A percentile compares a stretch with the other conserved stretches of the same genome.
Conservation (phyloP, 2,888 invertebrate species). For the Rapana venosa region DNA sequence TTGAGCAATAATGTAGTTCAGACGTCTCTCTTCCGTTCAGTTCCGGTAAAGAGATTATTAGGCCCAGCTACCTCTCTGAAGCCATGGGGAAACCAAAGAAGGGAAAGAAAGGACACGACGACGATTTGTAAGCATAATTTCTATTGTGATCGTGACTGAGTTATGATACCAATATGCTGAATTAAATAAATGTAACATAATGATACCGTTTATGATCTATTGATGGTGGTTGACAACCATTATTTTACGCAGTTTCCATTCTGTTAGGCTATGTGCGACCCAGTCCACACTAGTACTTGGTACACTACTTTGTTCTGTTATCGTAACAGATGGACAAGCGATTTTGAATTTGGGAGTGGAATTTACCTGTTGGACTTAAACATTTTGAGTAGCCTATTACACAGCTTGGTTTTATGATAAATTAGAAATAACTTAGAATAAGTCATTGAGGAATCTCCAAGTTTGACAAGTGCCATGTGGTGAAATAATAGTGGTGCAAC, state of each 20-base stretch:
- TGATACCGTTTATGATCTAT: not conserved
- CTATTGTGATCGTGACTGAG: conserved; percentile 48
- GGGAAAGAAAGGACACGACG: conserved; percentile 65
- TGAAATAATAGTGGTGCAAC: too few relatives aligned
- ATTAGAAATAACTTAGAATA: not conserved
- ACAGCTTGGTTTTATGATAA: not conserved
- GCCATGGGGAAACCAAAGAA: conserved; percentile 75
- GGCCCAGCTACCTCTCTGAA: not conserved
- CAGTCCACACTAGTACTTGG: not conserved
- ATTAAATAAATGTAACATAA: not conserved
- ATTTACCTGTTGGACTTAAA: not conserved
- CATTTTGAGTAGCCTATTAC: not conserved
- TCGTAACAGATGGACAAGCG: not conserved
- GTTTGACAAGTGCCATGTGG: too few relatives aligned
- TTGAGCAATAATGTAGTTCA: not conserved
- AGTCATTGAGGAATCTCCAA: not conserved
- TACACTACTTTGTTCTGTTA: not conserved
- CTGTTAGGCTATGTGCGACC: too few relatives aligned
- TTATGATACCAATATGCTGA: not conserved
- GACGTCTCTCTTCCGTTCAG: too few relatives aligned
- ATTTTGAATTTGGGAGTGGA: not conserved
- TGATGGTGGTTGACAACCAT: not conserved
- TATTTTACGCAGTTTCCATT: not conserved
- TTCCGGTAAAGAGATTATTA: not conserved
- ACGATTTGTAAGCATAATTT: conserved; percentile 53